Conservation (phyloP, 2,888 invertebrate species). For the Heterodera filipjevi region DNA sequence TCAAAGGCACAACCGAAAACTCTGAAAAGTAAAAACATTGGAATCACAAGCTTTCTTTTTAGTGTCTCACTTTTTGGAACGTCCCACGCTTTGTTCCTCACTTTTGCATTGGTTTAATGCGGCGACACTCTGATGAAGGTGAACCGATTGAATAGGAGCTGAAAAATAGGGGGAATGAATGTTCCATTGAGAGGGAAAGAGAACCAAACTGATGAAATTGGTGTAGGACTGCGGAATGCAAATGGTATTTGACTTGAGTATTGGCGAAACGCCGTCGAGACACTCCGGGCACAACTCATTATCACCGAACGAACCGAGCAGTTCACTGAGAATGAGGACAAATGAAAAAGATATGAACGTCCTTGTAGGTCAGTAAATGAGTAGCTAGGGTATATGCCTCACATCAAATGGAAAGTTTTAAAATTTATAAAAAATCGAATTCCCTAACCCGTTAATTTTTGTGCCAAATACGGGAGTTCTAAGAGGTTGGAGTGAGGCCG, state of each 20-base stretch:
- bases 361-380: no score
- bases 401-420: no score
- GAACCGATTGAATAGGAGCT: conserved; percentile 87
- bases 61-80: not conserved
- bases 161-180: conserved; percentile 18
- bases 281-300: conserved; percentile 94
- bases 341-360: not conserved
- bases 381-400: no score
- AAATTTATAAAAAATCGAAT: no score
- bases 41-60: not conserved
- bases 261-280: conserved; percentile 68
- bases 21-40: not conserved
- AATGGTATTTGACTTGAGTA: conserved; percentile 64
- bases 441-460: no score
- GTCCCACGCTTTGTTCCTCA: conserved; percentile 2
- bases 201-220: conserved; percentile 45
- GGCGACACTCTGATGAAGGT: conserved; percentile 65
- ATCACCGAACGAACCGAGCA: conserved; percentile 95
- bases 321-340: conserved; percentile 74
- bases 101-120: conserved; percentile 5
- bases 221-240: conserved; percentile 58
- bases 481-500: no score
- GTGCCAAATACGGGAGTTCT: no score
- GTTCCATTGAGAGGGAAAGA: not conserved
- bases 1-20: conserved; percentile 68